A percentile compares a stretch with the other conserved stretches of the same genome.
phyloP scores from a whole-genome alignment of 2,113 vertebrate species.

The Climacteris rufus region DNA sequence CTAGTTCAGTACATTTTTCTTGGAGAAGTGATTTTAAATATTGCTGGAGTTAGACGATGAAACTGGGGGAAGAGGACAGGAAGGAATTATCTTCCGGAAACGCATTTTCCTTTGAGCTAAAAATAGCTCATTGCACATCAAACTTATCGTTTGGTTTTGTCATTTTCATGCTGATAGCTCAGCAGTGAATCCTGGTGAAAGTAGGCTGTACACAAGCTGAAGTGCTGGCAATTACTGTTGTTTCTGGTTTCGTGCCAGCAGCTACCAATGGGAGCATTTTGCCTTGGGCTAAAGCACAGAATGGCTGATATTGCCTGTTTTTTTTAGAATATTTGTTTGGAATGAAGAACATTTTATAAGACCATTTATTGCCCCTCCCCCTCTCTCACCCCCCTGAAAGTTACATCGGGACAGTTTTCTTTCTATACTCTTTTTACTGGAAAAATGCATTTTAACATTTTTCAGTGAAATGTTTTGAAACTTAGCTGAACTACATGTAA shows the following conservation, averaged over 20 bases:
- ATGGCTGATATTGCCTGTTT: rapidly evolving
- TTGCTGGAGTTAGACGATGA: neutral
- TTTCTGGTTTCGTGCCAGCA: neutral
- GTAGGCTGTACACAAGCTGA: neutral
- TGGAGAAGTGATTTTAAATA: neutral
- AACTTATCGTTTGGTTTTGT: neutral
- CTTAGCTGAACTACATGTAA: neutral
- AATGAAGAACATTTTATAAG: neutral
- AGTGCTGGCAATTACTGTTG: neutral
- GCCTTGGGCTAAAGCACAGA: neutral
- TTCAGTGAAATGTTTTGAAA: neutral
- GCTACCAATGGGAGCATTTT: neutral
- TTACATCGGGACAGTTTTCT: neutral
- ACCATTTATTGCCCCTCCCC: neutral
- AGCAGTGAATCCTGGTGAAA: neutral
- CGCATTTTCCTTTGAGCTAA: neutral
- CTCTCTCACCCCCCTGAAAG: too few relatives aligned
- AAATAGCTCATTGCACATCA: neutral
- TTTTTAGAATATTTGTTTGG: neutral
- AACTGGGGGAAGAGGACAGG: neutral
- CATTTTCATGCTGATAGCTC: neutral
- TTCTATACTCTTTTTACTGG: neutral
- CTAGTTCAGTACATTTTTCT: neutral
- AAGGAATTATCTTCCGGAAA: neutral
- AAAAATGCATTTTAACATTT: neutral